phyloP scores from a whole-genome alignment of 1,140 invertebrate genomes.

The Mya arenaria region DNA sequence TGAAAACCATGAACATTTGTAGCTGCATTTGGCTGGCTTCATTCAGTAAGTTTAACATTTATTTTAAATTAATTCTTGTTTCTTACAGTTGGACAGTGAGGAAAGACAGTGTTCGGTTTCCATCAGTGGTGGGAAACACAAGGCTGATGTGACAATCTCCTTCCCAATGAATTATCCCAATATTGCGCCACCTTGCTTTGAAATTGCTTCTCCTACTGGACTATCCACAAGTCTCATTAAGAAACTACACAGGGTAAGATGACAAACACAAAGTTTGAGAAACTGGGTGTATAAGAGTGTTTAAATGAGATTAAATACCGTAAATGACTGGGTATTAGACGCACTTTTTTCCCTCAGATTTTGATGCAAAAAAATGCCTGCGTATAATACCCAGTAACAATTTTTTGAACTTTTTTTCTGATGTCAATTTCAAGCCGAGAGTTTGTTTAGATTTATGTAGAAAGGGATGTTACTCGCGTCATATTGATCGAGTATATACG shows the following conservation, averaged over 20 bases:
- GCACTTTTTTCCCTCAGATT: too few species aligned
- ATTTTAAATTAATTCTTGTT: background rate
- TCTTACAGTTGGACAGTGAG: conserved; percentile 84
- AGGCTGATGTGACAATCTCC: conserved; percentile 88
- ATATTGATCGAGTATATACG: too few species aligned
- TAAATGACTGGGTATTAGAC: too few species aligned
- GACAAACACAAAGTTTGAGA: too few species aligned
- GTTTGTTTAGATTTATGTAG: too few species aligned
- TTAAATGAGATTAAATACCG: too few species aligned
- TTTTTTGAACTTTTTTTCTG: too few species aligned
- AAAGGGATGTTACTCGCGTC: too few species aligned
- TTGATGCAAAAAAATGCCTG: too few species aligned
- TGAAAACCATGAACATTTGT: background rate
- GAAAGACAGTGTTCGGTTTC: conserved; percentile 89
- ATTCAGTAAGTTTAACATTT: background rate
- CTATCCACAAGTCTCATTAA: conserved; percentile 64
- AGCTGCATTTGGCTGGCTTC: too few species aligned
- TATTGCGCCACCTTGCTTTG: conserved; percentile 87
- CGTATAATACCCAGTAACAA: too few species aligned
- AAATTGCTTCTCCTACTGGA: conserved; percentile 83
- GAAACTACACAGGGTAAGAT: conserved; percentile 70
- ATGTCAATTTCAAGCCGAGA: too few species aligned
- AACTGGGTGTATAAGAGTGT: background rate
- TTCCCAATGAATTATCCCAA: conserved; percentile 91
- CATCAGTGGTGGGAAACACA: conserved; percentile 86